A percentile compares a stretch with the other conserved stretches of the same genome.
Conservation (phyloP, 2,888 invertebrate species). For the Artemia sp. region DNA sequence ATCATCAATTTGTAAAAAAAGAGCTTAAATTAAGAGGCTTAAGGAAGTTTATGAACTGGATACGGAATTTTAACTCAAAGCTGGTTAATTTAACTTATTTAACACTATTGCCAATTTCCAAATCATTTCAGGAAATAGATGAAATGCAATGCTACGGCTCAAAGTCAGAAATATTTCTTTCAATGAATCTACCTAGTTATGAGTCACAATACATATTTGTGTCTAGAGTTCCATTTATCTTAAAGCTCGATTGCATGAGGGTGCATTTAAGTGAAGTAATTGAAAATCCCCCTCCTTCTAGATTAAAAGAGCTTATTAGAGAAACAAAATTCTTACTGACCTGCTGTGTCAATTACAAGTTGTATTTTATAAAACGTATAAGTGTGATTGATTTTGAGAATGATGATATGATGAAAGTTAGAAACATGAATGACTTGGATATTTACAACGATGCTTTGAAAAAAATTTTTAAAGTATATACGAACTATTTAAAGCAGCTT, state of each 20-base stretch:
- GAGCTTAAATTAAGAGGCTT: slow-evolving; percentile 71
- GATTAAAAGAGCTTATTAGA: slow-evolving; percentile 30
- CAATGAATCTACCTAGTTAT: slow-evolving; percentile 66
- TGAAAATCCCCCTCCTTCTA: slow-evolving; percentile 62
- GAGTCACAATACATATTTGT: slow-evolving; percentile 65
- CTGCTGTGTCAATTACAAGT: neutral
- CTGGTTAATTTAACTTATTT: slow-evolving; percentile 51
- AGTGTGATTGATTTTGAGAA: neutral
- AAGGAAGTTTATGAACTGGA: slow-evolving; percentile 57
- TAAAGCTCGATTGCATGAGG: slow-evolving; percentile 76
- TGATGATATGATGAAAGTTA: neutral
- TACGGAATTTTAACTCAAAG: slow-evolving; percentile 51
- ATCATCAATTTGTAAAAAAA: slow-evolving; percentile 57
- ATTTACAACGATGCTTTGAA: slow-evolving; percentile 8
- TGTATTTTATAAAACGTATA: neutral
- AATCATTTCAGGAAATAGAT: slow-evolving; percentile 33
- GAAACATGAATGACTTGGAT: slow-evolving; percentile 5
- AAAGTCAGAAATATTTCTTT: slow-evolving; percentile 55
- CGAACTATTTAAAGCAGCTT: slow-evolving; percentile 70
- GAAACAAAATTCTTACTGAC: slow-evolving; percentile 1
- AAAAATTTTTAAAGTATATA: slow-evolving; percentile 45
- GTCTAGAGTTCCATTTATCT: slow-evolving; percentile 65
- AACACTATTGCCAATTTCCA: slow-evolving; percentile 40
- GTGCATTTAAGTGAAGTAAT: slow-evolving; percentile 68
- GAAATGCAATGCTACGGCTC: slow-evolving; percentile 49